Base-by-base conservation (phyloP, 2,888 invertebrate species). In the Lasioglossum malachurum region DNA sequence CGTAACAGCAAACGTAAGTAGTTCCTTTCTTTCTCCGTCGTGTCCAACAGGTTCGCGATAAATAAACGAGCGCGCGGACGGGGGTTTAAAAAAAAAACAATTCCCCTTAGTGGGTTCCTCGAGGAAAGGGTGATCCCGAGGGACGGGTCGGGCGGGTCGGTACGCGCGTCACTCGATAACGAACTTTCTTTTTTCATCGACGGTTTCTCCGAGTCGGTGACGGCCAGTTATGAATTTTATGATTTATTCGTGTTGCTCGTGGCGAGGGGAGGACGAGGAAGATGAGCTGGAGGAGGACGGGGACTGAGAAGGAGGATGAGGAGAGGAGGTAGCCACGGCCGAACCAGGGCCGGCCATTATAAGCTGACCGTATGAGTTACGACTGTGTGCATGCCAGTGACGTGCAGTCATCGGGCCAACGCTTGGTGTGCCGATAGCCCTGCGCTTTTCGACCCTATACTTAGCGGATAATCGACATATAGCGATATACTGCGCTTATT, bases 401-500 rank as follows among this genome's bases (percentile, higher is more conserved):
- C 93, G 94, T 92, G 92, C 92, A 92, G 92, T 94, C 93, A 93
- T 93, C 94, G 94, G 92, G 91, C 57, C 92, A 92, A 92, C 92
- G 69, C 67, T 71, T n/a, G 92, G 92, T 92, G 84, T 67, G 78
- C 89, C 90, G 90, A 92, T 92, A 86, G 82, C 86, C 88, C 86
- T 87, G 77, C 80, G 77, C 80, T 69, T 78, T 80, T 84, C 82
- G 88, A 94, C 92, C 94, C 94, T 94, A 94, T 94, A 94, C 94
- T 94, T 94, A 94, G 91, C 91, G 93, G 93, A 94, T 94, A 94
- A 94, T 94, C 93, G 93, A 93, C 93, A 31, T 64, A 64, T 64
- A 64, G 93, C 94, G 93, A 94, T 94, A 94, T 94, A 94, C 94
- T 90, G 92, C 93, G 93, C 93, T 94, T 94, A 94, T 94, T 94